Evolutionary conservation across 2,888 invertebrate species (phyloP), one percentile per base, ranked within the genome.

Genomic region (Ophion ellenae): DNA sequence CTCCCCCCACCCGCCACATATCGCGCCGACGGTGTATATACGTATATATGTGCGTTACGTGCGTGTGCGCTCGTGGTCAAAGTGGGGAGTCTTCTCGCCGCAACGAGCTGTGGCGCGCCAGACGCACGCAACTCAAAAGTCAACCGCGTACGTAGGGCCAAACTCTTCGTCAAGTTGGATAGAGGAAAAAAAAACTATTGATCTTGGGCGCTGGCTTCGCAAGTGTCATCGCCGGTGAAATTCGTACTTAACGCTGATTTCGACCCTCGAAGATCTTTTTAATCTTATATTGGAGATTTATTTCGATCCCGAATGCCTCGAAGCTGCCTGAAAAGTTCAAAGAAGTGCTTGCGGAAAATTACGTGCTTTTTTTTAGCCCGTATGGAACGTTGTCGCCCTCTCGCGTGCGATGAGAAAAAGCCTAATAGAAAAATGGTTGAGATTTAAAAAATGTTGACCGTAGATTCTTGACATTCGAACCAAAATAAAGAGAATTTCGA

Each of bases 111-210:
- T 75, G 78, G 70, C 86, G 86, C 84, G 84, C 77, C 76, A 77
- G 84, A 64, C 79, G 61, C 79, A 71, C 71, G 85, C 82, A 85
- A 85, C 82, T 82, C 86, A 45, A 81, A 81, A 81, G 59, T 75
- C 81, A 69, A 81, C 80, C 57, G 70, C 79, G 70, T 71, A 71
- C 79, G 53, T 71, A 71, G n/a, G n/a, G 61, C 11, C 79, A 47
- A 63, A 47, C 59, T 70, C 28, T 75, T 45, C 45, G 36, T 57
- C 14, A 20, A 61, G 24, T 61, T 61, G 61, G 61, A 61, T 24
- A 61, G 24, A 61, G 24, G 24, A 10, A 2, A 24, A 20, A 20
- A 32, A 61, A 61, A 61, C 10, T 61, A 24, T 24, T 7, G 61
- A 24, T 24, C 20, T 10, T 61, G 11, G 53, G 53, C 53, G 53